Conservation (phyloP, 2,797 vertebrate genomes). For the Sternarchorhynchus goeldii region DNA sequence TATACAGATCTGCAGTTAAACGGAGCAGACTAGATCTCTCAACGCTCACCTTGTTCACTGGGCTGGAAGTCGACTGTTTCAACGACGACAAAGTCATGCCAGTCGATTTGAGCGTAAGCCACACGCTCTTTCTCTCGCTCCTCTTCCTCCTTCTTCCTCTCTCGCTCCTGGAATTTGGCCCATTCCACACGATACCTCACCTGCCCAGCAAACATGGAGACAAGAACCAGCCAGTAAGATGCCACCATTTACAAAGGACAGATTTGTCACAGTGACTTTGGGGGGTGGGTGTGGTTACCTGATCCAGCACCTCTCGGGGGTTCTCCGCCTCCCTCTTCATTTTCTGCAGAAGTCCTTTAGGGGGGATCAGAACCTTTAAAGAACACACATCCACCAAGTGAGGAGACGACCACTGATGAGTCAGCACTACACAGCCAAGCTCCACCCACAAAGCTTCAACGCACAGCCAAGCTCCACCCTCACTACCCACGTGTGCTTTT, state of each 20-base stretch:
- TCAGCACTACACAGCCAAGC: background rate
- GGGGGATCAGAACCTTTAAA: constrained; percentile 94
- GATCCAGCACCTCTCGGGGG: constrained; percentile 93
- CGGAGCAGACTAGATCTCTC: background rate
- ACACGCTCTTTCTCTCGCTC: constrained; percentile 96
- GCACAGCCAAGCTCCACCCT: background rate
- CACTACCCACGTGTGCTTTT: background rate
- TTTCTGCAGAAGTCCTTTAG: constrained; percentile 91
- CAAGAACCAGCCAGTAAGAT: background rate
- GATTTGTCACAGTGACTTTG: background rate
- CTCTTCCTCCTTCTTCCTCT: constrained; percentile 97
- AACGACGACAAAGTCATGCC: constrained; percentile 99
- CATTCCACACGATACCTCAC: constrained; percentile 97
- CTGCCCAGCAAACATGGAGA: constrained; percentile 63
- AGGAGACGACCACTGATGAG: constrained; percentile 10
- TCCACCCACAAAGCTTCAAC: background rate
- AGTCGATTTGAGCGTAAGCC: constrained; percentile 97
- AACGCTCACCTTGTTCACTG: constrained; percentile 87
- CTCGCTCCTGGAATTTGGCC: constrained; percentile 98
- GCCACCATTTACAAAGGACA: background rate
- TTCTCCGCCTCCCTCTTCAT: constrained; percentile 95
- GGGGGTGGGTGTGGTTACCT: constrained; percentile 75
- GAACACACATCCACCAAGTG: constrained; percentile 14
- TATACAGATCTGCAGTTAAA: background rate
- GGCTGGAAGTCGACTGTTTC: constrained; percentile 99